Conservation (phyloP, 2,888 invertebrate species). For the Drosophila histrio region DNA sequence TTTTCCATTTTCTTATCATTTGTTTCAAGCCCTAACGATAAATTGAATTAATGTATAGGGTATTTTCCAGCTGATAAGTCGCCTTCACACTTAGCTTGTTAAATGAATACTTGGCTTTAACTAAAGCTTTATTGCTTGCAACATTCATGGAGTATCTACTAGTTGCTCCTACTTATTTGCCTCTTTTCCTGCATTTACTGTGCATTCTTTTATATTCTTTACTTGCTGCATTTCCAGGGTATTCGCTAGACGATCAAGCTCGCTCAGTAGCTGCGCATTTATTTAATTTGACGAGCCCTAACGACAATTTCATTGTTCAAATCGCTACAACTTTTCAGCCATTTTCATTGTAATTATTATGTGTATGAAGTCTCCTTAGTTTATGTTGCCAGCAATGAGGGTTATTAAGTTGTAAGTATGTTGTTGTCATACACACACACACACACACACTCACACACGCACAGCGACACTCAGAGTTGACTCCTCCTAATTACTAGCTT, state of each 20-base stretch:
- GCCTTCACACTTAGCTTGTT: too few species aligned
- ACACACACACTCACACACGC: neutral
- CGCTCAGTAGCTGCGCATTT: neutral
- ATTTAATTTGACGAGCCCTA: constrained; percentile 55
- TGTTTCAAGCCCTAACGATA: too few species aligned
- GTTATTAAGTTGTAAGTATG: constrained; percentile 25
- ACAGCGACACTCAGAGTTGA: neutral
- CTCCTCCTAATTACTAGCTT: constrained; percentile 57
- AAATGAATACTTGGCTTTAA: too few species aligned
- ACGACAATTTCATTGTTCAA: constrained; percentile 69
- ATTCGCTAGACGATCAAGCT: neutral
- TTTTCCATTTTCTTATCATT: too few species aligned
- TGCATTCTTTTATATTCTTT: neutral
- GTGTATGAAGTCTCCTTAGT: constrained; percentile 1
- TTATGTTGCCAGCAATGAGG: constrained; percentile 22
- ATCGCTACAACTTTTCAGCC: constrained; percentile 71
- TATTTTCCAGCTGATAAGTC: too few species aligned
- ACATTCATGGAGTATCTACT: neutral
- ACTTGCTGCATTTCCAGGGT: neutral
- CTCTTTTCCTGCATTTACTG: neutral
- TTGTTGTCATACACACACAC: constrained; percentile 15
- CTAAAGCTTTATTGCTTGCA: too few species aligned
- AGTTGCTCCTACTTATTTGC: neutral
- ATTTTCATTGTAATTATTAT: constrained; percentile 59
- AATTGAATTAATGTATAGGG: too few species aligned